phyloP scores from a whole-genome alignment of 2,888 invertebrate species.

The Euplagia quadripunctaria region DNA sequence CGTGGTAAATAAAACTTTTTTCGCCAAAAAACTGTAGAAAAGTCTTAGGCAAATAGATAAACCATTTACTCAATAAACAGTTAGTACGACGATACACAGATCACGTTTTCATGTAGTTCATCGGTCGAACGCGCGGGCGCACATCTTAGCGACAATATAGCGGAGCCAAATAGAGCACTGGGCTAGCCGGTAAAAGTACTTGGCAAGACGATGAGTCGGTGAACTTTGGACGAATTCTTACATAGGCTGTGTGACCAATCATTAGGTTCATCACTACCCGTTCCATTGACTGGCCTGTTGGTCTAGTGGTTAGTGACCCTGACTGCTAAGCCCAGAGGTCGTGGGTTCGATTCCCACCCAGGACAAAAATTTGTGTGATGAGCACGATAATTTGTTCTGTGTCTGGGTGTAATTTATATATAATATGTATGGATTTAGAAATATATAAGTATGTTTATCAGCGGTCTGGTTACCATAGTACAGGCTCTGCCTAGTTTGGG shows the following conservation, averaged over 20 bases:
- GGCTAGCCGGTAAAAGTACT: slow-evolving; percentile 46
- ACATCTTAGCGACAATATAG: slow-evolving; percentile 8
- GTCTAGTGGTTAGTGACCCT: no score
- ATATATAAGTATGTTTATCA: no score
- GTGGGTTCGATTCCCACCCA: no score
- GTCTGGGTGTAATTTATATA: no score
- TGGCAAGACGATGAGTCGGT: slow-evolving; percentile 9
- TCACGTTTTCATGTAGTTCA: slow-evolving; percentile 45
- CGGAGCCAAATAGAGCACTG: slow-evolving; percentile 55
- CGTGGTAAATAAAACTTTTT: not conserved
- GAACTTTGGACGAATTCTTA: slow-evolving; percentile 11
- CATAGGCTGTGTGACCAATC: not conserved
- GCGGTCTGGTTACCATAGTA: no score
- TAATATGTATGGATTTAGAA: no score
- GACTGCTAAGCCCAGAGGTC: no score
- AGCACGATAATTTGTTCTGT: no score
- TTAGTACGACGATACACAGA: slow-evolving; percentile 37
- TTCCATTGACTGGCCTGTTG: no score
- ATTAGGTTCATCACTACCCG: not conserved
- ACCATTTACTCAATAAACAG: slow-evolving; percentile 37
- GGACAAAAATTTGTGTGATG: no score
- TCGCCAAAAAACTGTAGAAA: not conserved
- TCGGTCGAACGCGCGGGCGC: slow-evolving; percentile 33
- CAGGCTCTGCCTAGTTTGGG: no score
- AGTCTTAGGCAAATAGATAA: slow-evolving; percentile 10